Evolutionary conservation across 2,797 vertebrate genomes (phyloP).

Genomic region (Mareca penelope): DNA sequence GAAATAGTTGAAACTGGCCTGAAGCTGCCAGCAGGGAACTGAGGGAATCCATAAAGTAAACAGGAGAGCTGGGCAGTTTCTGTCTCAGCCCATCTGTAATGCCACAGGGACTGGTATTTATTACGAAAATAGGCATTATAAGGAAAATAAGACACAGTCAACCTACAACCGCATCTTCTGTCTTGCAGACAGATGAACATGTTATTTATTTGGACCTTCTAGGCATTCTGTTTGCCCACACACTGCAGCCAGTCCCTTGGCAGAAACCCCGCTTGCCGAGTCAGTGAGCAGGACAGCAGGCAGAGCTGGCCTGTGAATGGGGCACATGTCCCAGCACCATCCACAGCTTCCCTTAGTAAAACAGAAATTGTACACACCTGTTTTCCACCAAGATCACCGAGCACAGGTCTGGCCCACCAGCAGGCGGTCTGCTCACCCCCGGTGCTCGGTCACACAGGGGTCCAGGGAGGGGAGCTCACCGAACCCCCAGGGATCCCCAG

Average conservation of each 20-base stretch:
- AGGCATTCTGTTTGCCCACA: not conserved
- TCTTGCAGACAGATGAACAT: not conserved
- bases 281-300: not conserved
- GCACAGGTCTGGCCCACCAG: not conserved
- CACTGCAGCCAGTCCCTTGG: accelerated
- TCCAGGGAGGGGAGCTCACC: not conserved
- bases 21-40: not conserved
- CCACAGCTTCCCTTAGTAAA: not conserved
- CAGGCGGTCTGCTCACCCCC: not conserved
- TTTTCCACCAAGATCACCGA: not conserved
- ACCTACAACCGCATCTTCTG: not conserved
- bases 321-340: accelerated
- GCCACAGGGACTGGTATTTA: not conserved
- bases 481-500: not conserved
- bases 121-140: not conserved
- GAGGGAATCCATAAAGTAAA: not conserved
- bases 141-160: not conserved
- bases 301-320: accelerated
- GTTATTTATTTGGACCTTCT: not conserved
- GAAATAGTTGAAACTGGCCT: not conserved
- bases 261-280: accelerated
- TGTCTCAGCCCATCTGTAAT: not conserved
- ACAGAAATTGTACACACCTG: too few relatives aligned
- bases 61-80: not conserved
- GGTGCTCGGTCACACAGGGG: not conserved